Evolutionary conservation across 2,888 invertebrate species (phyloP).

Genomic region (Dermolepida albohirtum): DNA sequence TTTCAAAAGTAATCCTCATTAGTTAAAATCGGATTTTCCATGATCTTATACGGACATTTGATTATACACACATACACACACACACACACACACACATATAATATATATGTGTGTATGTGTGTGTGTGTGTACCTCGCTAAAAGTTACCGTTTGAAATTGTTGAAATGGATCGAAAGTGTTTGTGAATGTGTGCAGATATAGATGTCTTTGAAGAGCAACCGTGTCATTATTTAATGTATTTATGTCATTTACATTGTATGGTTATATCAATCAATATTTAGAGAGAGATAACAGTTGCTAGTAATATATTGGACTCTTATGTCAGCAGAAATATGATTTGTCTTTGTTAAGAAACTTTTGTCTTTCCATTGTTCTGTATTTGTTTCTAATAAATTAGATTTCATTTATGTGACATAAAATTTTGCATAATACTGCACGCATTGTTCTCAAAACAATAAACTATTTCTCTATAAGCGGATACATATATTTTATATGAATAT

Average conservation of each 20-base stretch:
- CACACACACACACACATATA: no score
- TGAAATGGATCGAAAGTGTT: slow-evolving; percentile 24
- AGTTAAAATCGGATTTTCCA: not conserved
- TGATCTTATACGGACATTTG: no score
- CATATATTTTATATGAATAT: no score
- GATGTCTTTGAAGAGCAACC: slow-evolving; percentile 20
- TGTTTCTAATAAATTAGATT: slow-evolving; percentile 25
- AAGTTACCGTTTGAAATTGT: slow-evolving; percentile 15
- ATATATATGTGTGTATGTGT: not conserved
- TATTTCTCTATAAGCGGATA: no score
- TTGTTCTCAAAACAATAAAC: not conserved
- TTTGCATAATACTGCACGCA: slow-evolving; percentile 13
- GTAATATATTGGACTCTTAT: slow-evolving; percentile 12
- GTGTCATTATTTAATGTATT: slow-evolving; percentile 30
- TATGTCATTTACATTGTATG: slow-evolving; percentile 23
- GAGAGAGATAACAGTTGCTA: slow-evolving; percentile 8
- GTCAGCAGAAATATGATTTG: slow-evolving; percentile 25
- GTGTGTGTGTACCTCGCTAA: not conserved
- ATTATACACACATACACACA: no score
- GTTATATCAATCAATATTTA: slow-evolving; percentile 25
- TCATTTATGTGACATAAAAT: slow-evolving; percentile 4
- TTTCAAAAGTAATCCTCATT: slow-evolving; percentile 23
- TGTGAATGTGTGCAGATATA: slow-evolving; percentile 30
- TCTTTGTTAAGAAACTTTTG: slow-evolving; percentile 26
- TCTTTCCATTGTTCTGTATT: slow-evolving; percentile 22